A percentile compares a stretch with the other conserved stretches of the same genome.
Conservation (phyloP, 1,140 invertebrate species). For the Aphaenogaster floridana region DNA sequence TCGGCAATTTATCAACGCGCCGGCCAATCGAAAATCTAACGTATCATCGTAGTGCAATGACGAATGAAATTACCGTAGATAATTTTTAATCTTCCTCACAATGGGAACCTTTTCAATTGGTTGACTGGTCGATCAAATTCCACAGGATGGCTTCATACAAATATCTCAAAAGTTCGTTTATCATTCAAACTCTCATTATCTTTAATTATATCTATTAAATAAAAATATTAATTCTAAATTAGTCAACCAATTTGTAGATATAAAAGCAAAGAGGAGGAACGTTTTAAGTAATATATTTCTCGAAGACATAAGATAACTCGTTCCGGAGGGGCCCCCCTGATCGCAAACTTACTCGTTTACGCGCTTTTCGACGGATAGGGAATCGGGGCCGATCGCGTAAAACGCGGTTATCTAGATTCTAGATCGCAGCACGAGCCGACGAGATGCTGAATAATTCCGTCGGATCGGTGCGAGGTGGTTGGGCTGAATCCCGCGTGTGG, state of each 20-base stretch:
- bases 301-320: not conserved
- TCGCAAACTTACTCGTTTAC: conserved; percentile 5
- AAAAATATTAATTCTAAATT: not conserved
- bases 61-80: conserved; percentile 54
- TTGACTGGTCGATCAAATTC: not conserved
- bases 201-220: not conserved
- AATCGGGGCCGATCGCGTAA: conserved; percentile 53
- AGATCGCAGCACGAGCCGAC: conserved; percentile 56
- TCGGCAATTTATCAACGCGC: conserved; percentile 53
- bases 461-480: conserved; percentile 54
- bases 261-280: not conserved
- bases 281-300: not conserved
- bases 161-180: not conserved
- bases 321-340: not conserved
- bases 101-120: not conserved
- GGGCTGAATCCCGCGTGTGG: not conserved
- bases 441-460: conserved; percentile 73
- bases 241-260: not conserved
- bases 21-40: conserved; percentile 58
- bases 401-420: conserved; percentile 70
- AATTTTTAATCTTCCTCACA: conserved; percentile 22
- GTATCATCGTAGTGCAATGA: conserved; percentile 59
- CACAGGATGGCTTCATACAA: not conserved
- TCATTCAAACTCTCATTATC: not conserved
- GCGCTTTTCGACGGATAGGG: conserved; percentile 14